Conservation (phyloP, 1,140 invertebrate species). For the Proales similis region DNA sequence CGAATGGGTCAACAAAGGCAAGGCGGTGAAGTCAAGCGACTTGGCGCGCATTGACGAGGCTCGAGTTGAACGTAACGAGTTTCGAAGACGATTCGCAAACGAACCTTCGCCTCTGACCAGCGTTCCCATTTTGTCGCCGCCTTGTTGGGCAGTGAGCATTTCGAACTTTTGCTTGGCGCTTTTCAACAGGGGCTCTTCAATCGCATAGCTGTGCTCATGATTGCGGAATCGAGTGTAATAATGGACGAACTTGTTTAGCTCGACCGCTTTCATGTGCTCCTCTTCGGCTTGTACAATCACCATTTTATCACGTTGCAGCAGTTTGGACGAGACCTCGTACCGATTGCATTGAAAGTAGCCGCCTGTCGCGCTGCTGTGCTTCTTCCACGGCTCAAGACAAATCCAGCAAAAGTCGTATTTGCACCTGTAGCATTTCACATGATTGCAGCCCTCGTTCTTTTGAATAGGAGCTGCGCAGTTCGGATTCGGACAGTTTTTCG, state of each 20-base stretch:
- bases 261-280: conserved; percentile 26
- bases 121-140: conserved; percentile 63
- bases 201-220: conserved; percentile 60
- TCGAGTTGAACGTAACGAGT: too few species aligned
- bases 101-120: conserved; percentile 54
- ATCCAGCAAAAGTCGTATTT: conserved; percentile 72
- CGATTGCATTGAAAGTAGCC: conserved; percentile 68
- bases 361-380: conserved; percentile 65
- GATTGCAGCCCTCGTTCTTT: conserved; percentile 71
- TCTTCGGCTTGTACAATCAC: conserved; percentile 57
- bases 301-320: conserved; percentile 60
- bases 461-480: conserved; percentile 68
- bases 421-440: conserved; percentile 71
- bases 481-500: conserved; percentile 63
- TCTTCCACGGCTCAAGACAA: conserved; percentile 67
- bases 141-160: conserved; percentile 2
- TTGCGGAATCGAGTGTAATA: conserved; percentile 64
- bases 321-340: conserved; percentile 62
- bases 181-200: conserved; percentile 61
- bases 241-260: conserved; percentile 58
- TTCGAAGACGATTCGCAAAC: too few species aligned
- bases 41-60: conserved; percentile 43
- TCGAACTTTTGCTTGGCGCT: conserved; percentile 56
- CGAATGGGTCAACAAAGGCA: too few species aligned
- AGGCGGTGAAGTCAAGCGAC: too few species aligned